These are phyloP conservation scores for Polyergus mexicanus DNA, from an alignment of 1,140 invertebrate species.

Conservation along the genomic window DNA sequence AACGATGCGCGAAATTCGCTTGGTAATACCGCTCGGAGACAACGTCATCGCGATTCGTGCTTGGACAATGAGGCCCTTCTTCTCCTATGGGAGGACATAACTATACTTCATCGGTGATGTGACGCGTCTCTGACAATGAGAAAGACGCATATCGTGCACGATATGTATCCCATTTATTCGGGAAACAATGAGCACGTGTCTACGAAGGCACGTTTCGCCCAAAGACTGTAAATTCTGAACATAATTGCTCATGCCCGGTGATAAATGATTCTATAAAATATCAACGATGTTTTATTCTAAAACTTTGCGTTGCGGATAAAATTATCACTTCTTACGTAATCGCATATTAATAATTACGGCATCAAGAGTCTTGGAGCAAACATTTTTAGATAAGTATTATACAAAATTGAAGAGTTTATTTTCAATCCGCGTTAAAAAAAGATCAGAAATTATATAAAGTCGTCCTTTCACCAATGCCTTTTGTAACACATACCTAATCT, in stretches of 20 bases:
- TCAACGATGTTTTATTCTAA: constrained; percentile 11
- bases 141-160: constrained; percentile 37
- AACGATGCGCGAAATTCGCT: constrained; percentile 50
- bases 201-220: neutral
- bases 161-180: constrained; percentile 51
- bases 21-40: constrained; percentile 32
- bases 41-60: constrained; percentile 37
- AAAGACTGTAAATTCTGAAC: constrained; percentile 27
- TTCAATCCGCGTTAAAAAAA: neutral
- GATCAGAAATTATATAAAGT: neutral
- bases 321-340: constrained; percentile 13
- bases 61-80: constrained; percentile 51
- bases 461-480: neutral
- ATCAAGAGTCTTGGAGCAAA: neutral
- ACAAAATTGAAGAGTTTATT: neutral
- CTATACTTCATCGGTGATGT: constrained; percentile 20
- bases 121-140: constrained; percentile 52
- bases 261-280: constrained; percentile 19
- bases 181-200: constrained; percentile 47
- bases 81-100: constrained; percentile 16
- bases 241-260: neutral
- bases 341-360: neutral
- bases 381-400: neutral
- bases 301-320: neutral
- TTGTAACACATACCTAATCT: neutral